phyloP scores from a whole-genome alignment of 2,113 vertebrate species.

The Malurus elegans region DNA sequence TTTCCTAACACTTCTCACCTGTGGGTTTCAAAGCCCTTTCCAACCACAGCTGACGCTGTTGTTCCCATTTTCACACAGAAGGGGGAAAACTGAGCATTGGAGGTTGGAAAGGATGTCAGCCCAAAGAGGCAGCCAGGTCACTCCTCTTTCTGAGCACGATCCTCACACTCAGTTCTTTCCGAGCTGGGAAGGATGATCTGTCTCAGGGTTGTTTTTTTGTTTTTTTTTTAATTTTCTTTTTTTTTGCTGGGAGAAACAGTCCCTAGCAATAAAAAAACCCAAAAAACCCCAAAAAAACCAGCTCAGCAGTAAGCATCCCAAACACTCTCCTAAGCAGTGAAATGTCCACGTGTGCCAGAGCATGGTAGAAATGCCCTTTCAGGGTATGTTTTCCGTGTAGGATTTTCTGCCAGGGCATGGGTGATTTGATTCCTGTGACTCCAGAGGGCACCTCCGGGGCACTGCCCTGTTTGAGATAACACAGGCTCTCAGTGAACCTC shows the following conservation, averaged over 20 bases:
- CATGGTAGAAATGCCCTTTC: not conserved
- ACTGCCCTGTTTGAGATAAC: not conserved
- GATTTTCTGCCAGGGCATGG: not conserved
- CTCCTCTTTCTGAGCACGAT: not conserved
- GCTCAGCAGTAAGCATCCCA: not conserved
- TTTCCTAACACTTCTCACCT: not conserved
- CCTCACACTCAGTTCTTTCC: not conserved
- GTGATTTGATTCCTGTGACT: not conserved
- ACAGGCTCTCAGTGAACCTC: not conserved
- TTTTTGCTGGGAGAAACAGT: not conserved
- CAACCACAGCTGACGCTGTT: not conserved
- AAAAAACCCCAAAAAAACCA: not conserved
- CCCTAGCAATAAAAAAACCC: too few relatives aligned
- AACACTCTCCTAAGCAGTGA: not conserved
- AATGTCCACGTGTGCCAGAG: not conserved
- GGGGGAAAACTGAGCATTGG: not conserved
- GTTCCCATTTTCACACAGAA: constrained; percentile 11
- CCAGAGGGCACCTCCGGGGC: not conserved
- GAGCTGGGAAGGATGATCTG: not conserved
- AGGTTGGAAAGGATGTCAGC: not conserved
- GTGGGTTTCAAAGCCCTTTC: not conserved
- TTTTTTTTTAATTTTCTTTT: not conserved
- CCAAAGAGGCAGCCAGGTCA: not conserved
- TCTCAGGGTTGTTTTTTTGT: not conserved
- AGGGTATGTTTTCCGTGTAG: not conserved